phyloP scores from a whole-genome alignment of 2,113 vertebrate genomes.

The Theristicus caerulescens region DNA sequence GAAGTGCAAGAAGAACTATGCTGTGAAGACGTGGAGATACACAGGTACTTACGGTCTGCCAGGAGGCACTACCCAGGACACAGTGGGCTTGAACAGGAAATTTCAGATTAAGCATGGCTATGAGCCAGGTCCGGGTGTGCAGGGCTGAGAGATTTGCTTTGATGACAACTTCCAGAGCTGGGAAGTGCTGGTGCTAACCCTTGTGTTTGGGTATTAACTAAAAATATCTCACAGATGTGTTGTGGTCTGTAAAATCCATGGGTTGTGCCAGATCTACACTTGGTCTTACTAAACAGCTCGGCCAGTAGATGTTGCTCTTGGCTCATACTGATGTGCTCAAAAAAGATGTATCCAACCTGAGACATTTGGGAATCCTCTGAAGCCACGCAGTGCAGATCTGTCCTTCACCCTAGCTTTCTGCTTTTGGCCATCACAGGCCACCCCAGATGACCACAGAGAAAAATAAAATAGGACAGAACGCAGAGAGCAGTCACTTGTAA shows the following conservation, averaged over 20 bases:
- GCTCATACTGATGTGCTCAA: not conserved
- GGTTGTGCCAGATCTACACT: not conserved
- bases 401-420: not conserved
- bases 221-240: not conserved
- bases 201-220: not conserved
- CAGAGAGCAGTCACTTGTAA: not conserved
- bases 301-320: slow-evolving; percentile 64
- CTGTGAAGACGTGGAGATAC: not conserved
- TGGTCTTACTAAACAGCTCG: not conserved
- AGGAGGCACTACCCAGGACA: not conserved
- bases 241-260: not conserved
- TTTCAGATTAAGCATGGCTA: not conserved
- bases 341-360: not conserved
- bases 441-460: not conserved
- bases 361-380: not conserved
- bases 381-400: not conserved
- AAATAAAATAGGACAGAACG: not conserved
- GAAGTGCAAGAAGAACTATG: not conserved
- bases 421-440: not conserved
- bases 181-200: not conserved
- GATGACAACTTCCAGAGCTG: not conserved
- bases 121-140: not conserved
- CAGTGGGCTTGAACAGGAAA: not conserved
- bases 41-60: not conserved
- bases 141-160: not conserved